These are phyloP conservation scores for Protomyctophum bolini DNA, from an alignment of 2,113 vertebrate species.

Conservation along the genomic window DNA sequence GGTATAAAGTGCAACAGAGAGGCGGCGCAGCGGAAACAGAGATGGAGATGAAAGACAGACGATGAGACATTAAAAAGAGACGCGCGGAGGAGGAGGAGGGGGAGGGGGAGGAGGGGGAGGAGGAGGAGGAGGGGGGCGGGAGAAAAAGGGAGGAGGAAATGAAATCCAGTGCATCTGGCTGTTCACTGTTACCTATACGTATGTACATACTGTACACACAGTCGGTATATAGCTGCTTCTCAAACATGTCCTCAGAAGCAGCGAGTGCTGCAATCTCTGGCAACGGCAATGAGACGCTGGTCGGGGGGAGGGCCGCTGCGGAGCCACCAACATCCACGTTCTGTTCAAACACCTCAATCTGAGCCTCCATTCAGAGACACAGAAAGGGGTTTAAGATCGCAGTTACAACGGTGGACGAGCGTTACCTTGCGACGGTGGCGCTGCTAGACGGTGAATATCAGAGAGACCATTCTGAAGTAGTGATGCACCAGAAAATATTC, in stretches of 20 bases:
- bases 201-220: conserved; percentile 20
- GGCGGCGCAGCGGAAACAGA: conserved; percentile 3
- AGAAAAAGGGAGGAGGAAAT: not conserved
- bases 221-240: not conserved
- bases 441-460: too few species aligned
- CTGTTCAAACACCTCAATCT: too few species aligned
- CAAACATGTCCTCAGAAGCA: conserved; percentile 19
- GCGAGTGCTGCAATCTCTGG: not conserved
- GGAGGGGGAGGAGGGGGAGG: not conserved
- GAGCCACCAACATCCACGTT: too few species aligned
- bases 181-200: conserved; percentile 4
- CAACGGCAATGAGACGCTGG: too few species aligned
- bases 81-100: conserved; percentile 10
- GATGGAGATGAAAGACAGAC: conserved; percentile 7
- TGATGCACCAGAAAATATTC: too few species aligned
- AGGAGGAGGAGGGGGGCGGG: not conserved
- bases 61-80: conserved; percentile 2
- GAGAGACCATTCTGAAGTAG: too few species aligned
- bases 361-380: too few species aligned
- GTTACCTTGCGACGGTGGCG: too few species aligned
- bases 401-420: too few species aligned
- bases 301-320: too few species aligned
- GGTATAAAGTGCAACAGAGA: conserved; percentile 42
- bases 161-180: not conserved
- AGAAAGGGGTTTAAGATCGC: too few species aligned